Conservation (phyloP, 2,888 invertebrate genomes). For the Amorpha juglandis region DNA sequence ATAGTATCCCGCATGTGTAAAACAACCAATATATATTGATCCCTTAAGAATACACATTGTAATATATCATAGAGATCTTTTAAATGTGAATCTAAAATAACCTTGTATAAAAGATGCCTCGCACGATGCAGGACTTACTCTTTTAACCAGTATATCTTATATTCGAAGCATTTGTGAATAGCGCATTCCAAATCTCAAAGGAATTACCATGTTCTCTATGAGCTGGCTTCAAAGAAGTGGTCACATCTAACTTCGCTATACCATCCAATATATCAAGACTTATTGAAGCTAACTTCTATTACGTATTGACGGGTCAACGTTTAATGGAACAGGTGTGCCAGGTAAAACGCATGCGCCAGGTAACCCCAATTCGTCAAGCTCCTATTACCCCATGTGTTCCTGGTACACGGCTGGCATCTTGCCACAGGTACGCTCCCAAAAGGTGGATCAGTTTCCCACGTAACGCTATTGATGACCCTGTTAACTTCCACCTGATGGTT, state of each 20-base stretch:
- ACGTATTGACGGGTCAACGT: not conserved
- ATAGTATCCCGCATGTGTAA: not conserved
- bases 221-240: not conserved
- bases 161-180: not conserved
- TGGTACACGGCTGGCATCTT: slow-evolving; percentile 82
- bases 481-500: slow-evolving; percentile 22
- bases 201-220: not conserved
- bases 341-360: slow-evolving; percentile 82
- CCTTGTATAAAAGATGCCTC: not conserved
- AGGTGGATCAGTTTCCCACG: slow-evolving; percentile 66
- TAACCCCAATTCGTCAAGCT: slow-evolving; percentile 57
- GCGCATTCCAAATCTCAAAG: not conserved
- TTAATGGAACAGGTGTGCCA: slow-evolving; percentile 41
- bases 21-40: not conserved
- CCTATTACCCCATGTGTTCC: slow-evolving; percentile 59
- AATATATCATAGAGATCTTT: not conserved
- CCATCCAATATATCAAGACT: not conserved
- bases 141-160: not conserved
- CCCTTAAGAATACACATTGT: not conserved
- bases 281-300: not conserved
- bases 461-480: slow-evolving; percentile 60
- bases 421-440: slow-evolving; percentile 83
- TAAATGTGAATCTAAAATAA: not conserved
- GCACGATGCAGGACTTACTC: not conserved
- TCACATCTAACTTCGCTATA: not conserved